These are phyloP conservation scores for Drosophila albomicans DNA, from an alignment of 1,140 invertebrate species.

Conservation along the genomic window DNA sequence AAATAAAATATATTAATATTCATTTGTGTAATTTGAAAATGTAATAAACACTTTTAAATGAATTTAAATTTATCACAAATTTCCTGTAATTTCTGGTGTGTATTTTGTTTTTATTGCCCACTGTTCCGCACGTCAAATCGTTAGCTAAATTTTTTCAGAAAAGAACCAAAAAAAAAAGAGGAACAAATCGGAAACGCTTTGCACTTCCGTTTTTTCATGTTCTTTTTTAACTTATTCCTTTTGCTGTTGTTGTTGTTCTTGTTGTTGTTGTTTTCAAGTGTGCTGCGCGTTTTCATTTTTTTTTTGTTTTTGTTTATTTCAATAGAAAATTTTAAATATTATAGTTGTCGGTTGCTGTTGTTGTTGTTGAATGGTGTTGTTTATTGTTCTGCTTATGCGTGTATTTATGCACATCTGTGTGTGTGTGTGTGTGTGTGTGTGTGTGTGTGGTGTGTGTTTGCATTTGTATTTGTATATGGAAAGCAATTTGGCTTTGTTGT, in stretches of 20 bases:
- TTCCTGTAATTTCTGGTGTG: too few relatives aligned
- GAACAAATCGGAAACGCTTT: constrained; percentile 49
- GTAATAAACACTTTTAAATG: too few relatives aligned
- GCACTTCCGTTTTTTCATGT: constrained; percentile 62
- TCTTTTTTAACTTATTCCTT: constrained; percentile 8
- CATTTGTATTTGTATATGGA: constrained; percentile 38
- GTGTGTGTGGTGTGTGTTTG: constrained; percentile 14
- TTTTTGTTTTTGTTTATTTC: constrained; percentile 51
- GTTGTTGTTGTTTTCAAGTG: constrained; percentile 13
- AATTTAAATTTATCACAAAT: too few relatives aligned
- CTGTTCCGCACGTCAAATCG: constrained; percentile 29
- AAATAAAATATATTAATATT: too few relatives aligned
- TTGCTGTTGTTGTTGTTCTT: constrained; percentile 13
- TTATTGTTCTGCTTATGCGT: constrained; percentile 22
- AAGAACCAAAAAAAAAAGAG: constrained; percentile 12
- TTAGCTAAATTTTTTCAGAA: constrained; percentile 28
- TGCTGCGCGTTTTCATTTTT: constrained; percentile 18
- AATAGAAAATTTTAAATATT: constrained; percentile 72
- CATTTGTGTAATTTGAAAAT: too few relatives aligned
- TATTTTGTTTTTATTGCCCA: not conserved
- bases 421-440: not conserved
- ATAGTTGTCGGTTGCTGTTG: constrained; percentile 54
- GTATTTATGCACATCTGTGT: constrained; percentile 8
- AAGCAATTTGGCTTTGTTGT: constrained; percentile 45
- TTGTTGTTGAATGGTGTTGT: not conserved